Evolutionary conservation across 2,797 vertebrate species (phyloP).

Genomic region (Acomys russatus): DNA sequence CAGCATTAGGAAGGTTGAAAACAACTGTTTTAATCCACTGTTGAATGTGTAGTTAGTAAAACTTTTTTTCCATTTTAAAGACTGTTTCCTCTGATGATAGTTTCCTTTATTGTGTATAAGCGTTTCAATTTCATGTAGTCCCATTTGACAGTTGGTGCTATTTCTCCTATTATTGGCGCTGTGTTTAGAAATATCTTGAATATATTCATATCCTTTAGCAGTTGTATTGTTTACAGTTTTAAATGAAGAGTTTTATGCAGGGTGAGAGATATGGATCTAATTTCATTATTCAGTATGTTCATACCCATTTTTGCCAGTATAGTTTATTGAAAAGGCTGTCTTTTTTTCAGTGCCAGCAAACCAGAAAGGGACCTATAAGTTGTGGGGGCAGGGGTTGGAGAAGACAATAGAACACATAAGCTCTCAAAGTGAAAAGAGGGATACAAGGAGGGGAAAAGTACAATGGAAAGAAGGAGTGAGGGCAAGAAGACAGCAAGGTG

Average conservation of each 20-base stretch:
- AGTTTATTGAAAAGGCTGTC: background rate
- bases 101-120: background rate
- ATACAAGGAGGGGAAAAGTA: background rate
- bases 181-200: background rate
- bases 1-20: background rate
- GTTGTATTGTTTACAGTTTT: background rate
- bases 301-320: background rate
- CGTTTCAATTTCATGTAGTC: background rate
- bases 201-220: background rate
- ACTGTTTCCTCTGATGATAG: background rate
- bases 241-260: background rate
- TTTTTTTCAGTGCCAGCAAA: background rate
- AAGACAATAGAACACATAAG: background rate
- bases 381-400: background rate
- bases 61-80: background rate
- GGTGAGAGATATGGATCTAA: background rate
- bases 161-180: background rate
- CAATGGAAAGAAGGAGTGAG: background rate
- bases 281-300: background rate
- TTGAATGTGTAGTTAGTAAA: background rate
- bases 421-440: background rate
- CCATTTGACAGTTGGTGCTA: background rate
- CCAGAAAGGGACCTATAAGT: background rate
- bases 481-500: background rate
- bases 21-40: background rate